Evolutionary conservation across 2,888 invertebrate species (phyloP).

Genomic region (Globia sparganii): DNA sequence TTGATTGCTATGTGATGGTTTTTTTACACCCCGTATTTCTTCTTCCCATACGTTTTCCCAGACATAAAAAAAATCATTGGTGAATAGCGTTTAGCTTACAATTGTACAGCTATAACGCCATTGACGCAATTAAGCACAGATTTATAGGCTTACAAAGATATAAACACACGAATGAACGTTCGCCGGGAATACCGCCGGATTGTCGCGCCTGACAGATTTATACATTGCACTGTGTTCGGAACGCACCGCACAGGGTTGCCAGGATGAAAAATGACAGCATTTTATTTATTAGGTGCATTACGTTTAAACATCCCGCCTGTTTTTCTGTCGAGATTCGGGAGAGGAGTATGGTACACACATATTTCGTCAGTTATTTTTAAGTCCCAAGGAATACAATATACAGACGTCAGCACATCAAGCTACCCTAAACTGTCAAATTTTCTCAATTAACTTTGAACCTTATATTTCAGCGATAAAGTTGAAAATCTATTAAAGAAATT

Average conservation of each 20-base stretch:
- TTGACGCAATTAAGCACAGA: conserved; percentile 70
- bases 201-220: conserved; percentile 65
- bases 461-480: no score
- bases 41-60: neutral
- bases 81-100: conserved; percentile 47
- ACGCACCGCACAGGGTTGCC: conserved; percentile 59
- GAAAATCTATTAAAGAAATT: no score
- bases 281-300: conserved; percentile 18
- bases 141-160: conserved; percentile 67
- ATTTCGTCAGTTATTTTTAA: neutral
- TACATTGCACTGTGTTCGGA: conserved; percentile 59
- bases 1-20: neutral
- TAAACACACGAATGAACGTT: conserved; percentile 69
- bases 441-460: no score
- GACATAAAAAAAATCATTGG: conserved; percentile 39
- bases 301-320: neutral
- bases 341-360: neutral
- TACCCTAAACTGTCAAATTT: no score
- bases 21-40: neutral
- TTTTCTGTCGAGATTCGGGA: neutral
- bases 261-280: conserved; percentile 36
- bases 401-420: no score
- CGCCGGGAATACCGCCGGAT: conserved; percentile 61
- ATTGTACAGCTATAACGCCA: conserved; percentile 61
- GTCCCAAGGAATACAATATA: no score